These are phyloP conservation scores for Lysandra coridon DNA, from an alignment of 2,888 invertebrate species.

Conservation along the genomic window DNA sequence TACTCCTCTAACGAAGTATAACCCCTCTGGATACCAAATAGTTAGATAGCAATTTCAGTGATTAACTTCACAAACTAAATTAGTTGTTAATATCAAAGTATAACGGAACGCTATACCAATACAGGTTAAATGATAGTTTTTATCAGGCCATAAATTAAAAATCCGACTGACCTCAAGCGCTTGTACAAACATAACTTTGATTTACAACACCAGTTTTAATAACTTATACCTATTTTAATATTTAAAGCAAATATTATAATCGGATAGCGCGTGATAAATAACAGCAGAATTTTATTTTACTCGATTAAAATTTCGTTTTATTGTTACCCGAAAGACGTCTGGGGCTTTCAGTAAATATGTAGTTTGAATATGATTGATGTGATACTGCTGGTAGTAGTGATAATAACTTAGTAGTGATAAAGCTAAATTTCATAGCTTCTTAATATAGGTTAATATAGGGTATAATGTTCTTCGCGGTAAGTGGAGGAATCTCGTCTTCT, in stretches of 20 bases:
- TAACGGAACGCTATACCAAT: conserved; percentile 10
- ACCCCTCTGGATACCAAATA: not conserved
- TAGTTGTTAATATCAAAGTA: conserved; percentile 2
- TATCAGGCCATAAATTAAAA: conserved; percentile 28
- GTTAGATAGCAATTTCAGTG: not conserved
- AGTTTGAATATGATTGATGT: conserved; percentile 12
- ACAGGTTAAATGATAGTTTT: conserved; percentile 25
- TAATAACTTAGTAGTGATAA: too few species aligned
- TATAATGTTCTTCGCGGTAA: too few species aligned
- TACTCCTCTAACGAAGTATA: too few species aligned
- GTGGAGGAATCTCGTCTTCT: too few species aligned
- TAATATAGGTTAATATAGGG: too few species aligned
- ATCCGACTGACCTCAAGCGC: conserved; percentile 22
- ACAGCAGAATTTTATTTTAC: conserved; percentile 13
- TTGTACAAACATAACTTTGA: conserved; percentile 21
- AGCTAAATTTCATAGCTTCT: too few species aligned
- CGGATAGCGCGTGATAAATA: conserved; percentile 3
- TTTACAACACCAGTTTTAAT: conserved; percentile 18
- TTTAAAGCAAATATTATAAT: conserved; percentile 29
- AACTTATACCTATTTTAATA: conserved; percentile 25
- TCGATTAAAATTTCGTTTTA: not conserved
- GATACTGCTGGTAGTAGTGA: not conserved
- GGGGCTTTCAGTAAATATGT: not conserved
- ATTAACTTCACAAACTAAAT: not conserved
- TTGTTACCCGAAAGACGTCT: not conserved